A percentile compares a stretch with the other conserved stretches of the same genome.
phyloP scores from a whole-genome alignment of 2,888 invertebrate genomes.

The Hypsopygia costalis region DNA sequence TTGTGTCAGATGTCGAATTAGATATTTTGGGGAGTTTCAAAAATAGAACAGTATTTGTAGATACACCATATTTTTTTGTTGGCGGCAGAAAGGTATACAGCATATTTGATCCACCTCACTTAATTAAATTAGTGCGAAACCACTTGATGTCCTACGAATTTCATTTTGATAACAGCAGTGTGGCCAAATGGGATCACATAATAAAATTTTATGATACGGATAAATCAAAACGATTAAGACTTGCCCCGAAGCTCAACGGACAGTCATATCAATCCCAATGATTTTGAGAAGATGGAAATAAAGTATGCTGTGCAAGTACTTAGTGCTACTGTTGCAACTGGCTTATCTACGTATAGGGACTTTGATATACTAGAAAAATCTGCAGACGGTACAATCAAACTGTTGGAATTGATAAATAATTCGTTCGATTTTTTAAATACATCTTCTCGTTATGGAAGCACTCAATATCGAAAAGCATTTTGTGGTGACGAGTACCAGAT shows the following conservation, averaged over 20 bases:
- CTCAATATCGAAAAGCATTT: too few relatives aligned
- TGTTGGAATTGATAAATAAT: slow-evolving; percentile 19
- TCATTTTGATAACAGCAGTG: slow-evolving; percentile 20
- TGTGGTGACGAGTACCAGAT: too few relatives aligned
- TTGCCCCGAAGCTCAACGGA: slow-evolving; percentile 31
- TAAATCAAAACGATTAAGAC: slow-evolving; percentile 18
- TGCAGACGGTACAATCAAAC: slow-evolving; percentile 13
- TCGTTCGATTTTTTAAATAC: slow-evolving; percentile 10
- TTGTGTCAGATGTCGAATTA: slow-evolving; percentile 22
- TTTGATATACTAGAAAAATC: slow-evolving; percentile 12
- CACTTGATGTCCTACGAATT: slow-evolving; percentile 27
- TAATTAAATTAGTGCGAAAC: slow-evolving; percentile 27
- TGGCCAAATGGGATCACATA: slow-evolving; percentile 31
- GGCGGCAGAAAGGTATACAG: slow-evolving; percentile 28
- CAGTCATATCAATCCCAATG: too few relatives aligned
- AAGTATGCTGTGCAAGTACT: too few relatives aligned
- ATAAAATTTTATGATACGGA: slow-evolving; percentile 23
- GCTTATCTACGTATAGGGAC: slow-evolving; percentile 19
- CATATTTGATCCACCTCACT: slow-evolving; percentile 31
- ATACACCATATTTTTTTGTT: slow-evolving; percentile 27
- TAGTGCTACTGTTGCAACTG: too few relatives aligned
- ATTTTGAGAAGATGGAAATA: too few relatives aligned
- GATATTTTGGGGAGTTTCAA: slow-evolving; percentile 20
- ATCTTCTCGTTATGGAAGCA: too few relatives aligned
- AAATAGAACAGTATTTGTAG: slow-evolving; percentile 18